Percentiles rank a stretch among this genome's conserved stretches.
phyloP scores from a whole-genome alignment of 2,113 vertebrate species.

The Sakesphorus luctuosus region DNA sequence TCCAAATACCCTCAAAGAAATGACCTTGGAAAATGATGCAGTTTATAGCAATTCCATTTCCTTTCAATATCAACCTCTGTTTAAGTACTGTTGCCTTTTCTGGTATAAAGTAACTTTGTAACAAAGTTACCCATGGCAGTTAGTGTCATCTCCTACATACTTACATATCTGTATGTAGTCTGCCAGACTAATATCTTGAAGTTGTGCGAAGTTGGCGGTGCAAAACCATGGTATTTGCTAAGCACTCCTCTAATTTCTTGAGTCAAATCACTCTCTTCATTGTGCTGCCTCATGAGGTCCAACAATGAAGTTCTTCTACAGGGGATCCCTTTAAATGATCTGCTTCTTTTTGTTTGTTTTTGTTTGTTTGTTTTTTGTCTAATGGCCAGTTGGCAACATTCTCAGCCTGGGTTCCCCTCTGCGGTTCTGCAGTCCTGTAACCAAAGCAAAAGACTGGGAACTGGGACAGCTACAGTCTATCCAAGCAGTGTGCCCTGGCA shows the following conservation, averaged over 20 bases:
- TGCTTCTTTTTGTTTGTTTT: neutral
- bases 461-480: neutral
- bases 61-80: neutral
- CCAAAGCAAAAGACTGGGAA: neutral
- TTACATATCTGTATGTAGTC: accelerated
- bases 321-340: neutral
- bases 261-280: neutral
- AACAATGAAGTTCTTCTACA: neutral
- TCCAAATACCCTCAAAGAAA: neutral
- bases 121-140: neutral
- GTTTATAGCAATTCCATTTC: neutral
- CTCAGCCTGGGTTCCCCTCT: neutral
- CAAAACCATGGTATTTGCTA: neutral
- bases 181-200: neutral
- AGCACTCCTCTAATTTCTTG: neutral
- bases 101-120: neutral
- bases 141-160: accelerated
- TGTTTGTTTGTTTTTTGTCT: neutral
- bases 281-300: neutral
- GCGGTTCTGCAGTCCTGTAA: neutral
- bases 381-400: neutral
- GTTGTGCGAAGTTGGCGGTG: neutral
- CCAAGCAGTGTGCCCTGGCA: neutral
- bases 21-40: neutral
- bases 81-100: neutral